phyloP scores from a whole-genome alignment of 2,113 vertebrate genomes.

The Microtus richardsoni region DNA sequence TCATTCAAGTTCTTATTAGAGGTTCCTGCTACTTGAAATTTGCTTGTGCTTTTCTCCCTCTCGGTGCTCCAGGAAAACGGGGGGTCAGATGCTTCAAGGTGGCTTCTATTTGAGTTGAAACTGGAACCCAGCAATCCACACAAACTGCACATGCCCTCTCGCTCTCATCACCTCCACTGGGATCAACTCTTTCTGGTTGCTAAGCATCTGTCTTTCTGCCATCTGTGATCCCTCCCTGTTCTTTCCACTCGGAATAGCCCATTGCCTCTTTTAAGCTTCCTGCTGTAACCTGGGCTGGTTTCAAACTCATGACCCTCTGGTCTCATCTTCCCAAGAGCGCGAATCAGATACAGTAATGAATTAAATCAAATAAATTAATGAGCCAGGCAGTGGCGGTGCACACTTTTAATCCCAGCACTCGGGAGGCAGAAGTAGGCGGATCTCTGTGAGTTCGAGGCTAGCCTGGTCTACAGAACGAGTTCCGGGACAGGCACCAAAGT shows the following conservation, averaged over 20 bases:
- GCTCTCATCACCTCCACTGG: background rate
- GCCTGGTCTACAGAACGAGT: too few species aligned
- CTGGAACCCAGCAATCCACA: background rate
- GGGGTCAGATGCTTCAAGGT: background rate
- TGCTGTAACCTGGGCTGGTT: background rate
- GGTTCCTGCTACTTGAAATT: background rate
- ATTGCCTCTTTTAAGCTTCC: background rate
- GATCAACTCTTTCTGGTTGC: background rate
- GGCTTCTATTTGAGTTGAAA: background rate
- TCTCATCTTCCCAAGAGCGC: background rate
- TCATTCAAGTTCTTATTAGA: constrained; percentile 22
- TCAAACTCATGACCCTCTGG: background rate
- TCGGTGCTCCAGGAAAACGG: background rate
- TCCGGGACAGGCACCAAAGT: too few species aligned
- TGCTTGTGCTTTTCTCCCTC: background rate
- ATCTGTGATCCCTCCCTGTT: background rate
- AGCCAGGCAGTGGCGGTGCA: too few species aligned
- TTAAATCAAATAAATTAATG: too few species aligned
- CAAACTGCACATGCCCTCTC: background rate
- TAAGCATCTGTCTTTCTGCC: background rate
- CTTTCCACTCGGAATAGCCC: background rate
- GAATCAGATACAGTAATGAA: background rate
- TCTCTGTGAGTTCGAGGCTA: too few species aligned
- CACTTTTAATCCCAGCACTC: too few species aligned
- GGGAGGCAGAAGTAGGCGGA: too few species aligned